Evolutionary conservation across 2,888 invertebrate species (phyloP).

Genomic region (Eremobia ochroleuca): DNA sequence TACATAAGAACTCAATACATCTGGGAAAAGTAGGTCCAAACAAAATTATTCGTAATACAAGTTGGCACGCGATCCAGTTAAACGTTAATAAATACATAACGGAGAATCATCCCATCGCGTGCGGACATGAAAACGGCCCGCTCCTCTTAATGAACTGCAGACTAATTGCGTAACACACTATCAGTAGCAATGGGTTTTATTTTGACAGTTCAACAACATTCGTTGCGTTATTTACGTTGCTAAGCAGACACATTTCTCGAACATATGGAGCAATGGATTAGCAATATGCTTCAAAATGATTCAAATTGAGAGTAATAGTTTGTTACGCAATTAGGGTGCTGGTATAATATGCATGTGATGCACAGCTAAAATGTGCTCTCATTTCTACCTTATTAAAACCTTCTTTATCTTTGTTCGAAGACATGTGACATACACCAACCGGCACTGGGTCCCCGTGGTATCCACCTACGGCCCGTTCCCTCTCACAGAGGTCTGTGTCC

Average conservation of each 20-base stretch:
- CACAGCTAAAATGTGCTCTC: conserved; percentile 10
- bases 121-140: conserved; percentile 20
- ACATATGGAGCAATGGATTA: too few relatives aligned
- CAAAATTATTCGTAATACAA: conserved; percentile 6
- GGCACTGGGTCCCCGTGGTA: neutral
- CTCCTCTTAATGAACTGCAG: conserved; percentile 33
- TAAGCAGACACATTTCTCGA: too few relatives aligned
- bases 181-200: too few relatives aligned
- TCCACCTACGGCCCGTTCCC: neutral
- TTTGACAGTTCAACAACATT: too few relatives aligned
- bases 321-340: too few relatives aligned
- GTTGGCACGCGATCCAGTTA: conserved; percentile 24
- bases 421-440: neutral
- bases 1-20: neutral
- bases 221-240: too few relatives aligned
- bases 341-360: conserved; percentile 1
- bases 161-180: too few relatives aligned
- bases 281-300: too few relatives aligned
- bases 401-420: neutral
- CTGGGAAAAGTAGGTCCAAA: conserved; percentile 6
- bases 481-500: neutral
- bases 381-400: conserved; percentile 15
- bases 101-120: neutral
- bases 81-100: conserved; percentile 34
- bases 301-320: too few relatives aligned